Conservation (phyloP, 2,113 vertebrate species). For the Heterotis niloticus region DNA sequence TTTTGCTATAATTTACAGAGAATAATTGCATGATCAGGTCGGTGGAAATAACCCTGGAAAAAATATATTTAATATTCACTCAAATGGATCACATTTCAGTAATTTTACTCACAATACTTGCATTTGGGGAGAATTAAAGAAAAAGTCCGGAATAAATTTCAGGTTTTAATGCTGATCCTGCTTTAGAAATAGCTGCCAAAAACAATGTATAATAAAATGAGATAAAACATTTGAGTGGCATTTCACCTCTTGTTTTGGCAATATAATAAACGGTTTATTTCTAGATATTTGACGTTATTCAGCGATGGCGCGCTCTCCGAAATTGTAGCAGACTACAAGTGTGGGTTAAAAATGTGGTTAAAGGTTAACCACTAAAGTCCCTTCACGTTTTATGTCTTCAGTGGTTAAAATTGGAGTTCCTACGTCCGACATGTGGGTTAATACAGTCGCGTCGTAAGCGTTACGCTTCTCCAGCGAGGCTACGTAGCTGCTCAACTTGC, state of each 20-base stretch:
- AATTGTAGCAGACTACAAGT: background rate
- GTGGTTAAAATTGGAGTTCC: background rate
- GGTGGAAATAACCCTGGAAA: too few relatives aligned
- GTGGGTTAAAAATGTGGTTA: conserved; percentile 20
- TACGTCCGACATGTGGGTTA: background rate
- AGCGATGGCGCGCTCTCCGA: conserved; percentile 13
- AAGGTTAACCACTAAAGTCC: conserved; percentile 9
- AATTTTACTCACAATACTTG: too few relatives aligned
- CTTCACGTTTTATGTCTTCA: background rate
- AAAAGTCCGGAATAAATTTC: background rate
- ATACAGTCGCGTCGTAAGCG: background rate
- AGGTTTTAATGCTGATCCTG: too few relatives aligned
- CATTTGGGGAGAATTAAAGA: background rate
- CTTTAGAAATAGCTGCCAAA: too few relatives aligned
- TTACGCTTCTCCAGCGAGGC: too few relatives aligned
- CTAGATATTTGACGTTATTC: too few relatives aligned
- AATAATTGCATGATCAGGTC: too few relatives aligned
- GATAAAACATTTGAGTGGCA: background rate
- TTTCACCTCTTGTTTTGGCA: background rate
- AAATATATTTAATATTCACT: too few relatives aligned
- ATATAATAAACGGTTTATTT: too few relatives aligned
- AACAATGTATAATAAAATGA: conserved; percentile 14
- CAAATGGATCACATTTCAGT: too few relatives aligned
- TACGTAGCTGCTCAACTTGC: too few relatives aligned
- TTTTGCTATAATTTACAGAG: too few relatives aligned